Evolutionary conservation across 2,888 invertebrate genomes (phyloP), one percentile per base, ranked within the genome.

Genomic region (Cyclophora punctaria): DNA sequence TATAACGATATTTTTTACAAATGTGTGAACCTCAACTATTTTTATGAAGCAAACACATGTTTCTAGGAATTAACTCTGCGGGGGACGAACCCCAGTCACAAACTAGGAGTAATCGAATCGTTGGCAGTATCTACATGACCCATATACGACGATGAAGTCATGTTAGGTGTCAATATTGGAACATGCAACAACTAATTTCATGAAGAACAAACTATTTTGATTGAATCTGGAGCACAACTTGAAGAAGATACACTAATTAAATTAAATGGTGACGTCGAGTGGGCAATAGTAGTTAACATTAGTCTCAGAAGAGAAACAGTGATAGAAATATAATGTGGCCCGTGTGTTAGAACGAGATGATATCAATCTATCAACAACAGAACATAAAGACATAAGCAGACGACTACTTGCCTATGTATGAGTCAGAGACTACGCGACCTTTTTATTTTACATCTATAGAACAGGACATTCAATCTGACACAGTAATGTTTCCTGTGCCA

Each of bases 211-310:
- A 41, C 41, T 3, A 41, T 5, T 7, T 2, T 7, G 2, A 41
- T 7, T 41, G 51, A 63, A 65, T 62, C 54, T 59, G 59, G 60
- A 63, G 59, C 60, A 60, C 59, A 64, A 60, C 65, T 63, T 63
- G 63, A 70, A 64, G 62, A 64, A 37, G 5, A 4, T 37, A 68
- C 64, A 71, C 71, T 80, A 78, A 81, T 80, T 80, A 73, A 83
- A 84, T 83, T 82, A 83, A 78, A 82, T 80, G 73, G 78, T 76
- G 78, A 77, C 73, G 75, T 66, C 61, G 73, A 67, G 70, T 71
- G 71, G 72, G 73, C 75, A 72, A 73, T 66, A 56, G 66, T 5
- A 69, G 66, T 68, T 67, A 69, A 70, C 62, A 69, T 60, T 64
- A 67, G 69, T 69, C 67, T 67, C 71, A 60, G 63, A 59, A 51